These are phyloP conservation scores for Chymomyza fuscimana DNA, from an alignment of 2,888 invertebrate species.

Conservation along the genomic window DNA sequence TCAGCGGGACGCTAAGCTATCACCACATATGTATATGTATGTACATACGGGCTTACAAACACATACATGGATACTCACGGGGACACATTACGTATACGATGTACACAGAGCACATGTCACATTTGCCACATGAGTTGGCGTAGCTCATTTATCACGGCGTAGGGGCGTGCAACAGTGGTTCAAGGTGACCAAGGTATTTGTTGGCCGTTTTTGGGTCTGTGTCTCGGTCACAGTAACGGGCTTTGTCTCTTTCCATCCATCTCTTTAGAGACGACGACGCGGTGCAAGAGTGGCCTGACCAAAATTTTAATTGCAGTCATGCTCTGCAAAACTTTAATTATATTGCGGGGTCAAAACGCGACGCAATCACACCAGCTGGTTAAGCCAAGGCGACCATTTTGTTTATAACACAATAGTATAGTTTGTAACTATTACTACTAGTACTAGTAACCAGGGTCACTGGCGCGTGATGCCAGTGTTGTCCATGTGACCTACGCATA, in stretches of 20 bases:
- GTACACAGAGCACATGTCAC: slow-evolving; percentile 59
- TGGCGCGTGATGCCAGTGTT: slow-evolving; percentile 18
- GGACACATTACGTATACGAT: slow-evolving; percentile 49
- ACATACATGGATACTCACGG: slow-evolving; percentile 26
- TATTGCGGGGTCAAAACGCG: slow-evolving; percentile 29
- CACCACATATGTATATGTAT: background rate
- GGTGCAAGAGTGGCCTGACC: slow-evolving; percentile 6
- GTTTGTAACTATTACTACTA: background rate
- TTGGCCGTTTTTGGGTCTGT: slow-evolving; percentile 1
- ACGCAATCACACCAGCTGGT: background rate
- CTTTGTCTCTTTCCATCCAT: background rate
- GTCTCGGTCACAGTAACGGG: background rate
- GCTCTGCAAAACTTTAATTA: slow-evolving; percentile 53
- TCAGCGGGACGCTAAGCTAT: slow-evolving; percentile 25
- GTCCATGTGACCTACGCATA: slow-evolving; percentile 37
- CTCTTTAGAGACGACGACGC: background rate
- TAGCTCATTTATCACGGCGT: slow-evolving; percentile 62
- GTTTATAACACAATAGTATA: slow-evolving; percentile 59
- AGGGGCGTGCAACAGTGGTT: slow-evolving; percentile 18
- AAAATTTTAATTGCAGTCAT: slow-evolving; percentile 20
- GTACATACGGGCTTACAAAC: slow-evolving; percentile 11
- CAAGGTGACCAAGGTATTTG: slow-evolving; percentile 28
- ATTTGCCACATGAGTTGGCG: slow-evolving; percentile 69
- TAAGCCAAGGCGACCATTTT: slow-evolving; percentile 37
- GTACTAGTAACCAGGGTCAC: slow-evolving; percentile 39